These are phyloP conservation scores for Lasioglossum albipes DNA, from an alignment of 1,140 invertebrate genomes.

Conservation along the genomic window DNA sequence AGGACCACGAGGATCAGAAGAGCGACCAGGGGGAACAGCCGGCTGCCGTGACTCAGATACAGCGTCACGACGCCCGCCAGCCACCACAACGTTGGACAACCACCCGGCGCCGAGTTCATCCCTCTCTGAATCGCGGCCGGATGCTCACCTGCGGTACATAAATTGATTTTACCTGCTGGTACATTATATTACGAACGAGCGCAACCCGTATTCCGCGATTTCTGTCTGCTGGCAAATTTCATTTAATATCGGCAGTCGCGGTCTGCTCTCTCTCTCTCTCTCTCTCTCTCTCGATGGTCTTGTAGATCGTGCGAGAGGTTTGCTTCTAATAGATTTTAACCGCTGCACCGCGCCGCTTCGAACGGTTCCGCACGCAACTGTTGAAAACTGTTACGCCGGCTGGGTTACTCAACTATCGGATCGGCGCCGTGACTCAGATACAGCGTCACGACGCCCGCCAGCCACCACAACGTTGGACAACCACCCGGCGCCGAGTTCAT, in stretches of 20 bases:
- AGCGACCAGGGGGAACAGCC: slow-evolving; percentile 68
- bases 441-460: slow-evolving; percentile 75
- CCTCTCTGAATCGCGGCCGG: slow-evolving; percentile 78
- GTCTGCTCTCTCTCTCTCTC: no score
- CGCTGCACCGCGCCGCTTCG: no score
- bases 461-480: slow-evolving; percentile 77
- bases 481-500: slow-evolving; percentile 77
- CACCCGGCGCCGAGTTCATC: slow-evolving; percentile 76
- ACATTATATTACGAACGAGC: no score
- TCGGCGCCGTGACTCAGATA: slow-evolving; percentile 70
- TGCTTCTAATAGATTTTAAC: no score
- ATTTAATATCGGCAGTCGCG: no score
- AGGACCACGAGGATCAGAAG: slow-evolving; percentile 73
- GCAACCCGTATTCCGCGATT: no score
- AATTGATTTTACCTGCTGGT: slow-evolving; percentile 19
- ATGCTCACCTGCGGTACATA: slow-evolving; percentile 74
- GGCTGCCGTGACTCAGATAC: slow-evolving; percentile 73
- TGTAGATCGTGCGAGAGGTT: no score
- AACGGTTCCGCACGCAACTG: no score
- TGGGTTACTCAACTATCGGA: no score
- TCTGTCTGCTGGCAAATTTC: no score
- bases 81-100: slow-evolving; percentile 77
- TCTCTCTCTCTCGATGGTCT: no score
- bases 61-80: slow-evolving; percentile 76
- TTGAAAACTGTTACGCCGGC: no score